Evolutionary conservation across 2,113 vertebrate genomes (phyloP).

Genomic region (rat (Rattus norvegicus)): GRCr8 NC_086020.1:197637001-197637500

Average conservation of each 20-base stretch:
- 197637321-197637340: neutral
- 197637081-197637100: conserved; percentile 70
- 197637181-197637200: conserved; percentile 73
- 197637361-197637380: conserved; percentile 59
- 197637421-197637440: conserved; percentile 75
- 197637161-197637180: conserved; percentile 64
- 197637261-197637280: conserved; percentile 37
- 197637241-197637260: conserved; percentile 8
- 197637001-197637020: conserved; percentile 81
- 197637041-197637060: conserved; percentile 58
- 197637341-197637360: conserved; percentile 56
- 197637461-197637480: conserved; percentile 75
- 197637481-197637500: conserved; percentile 70
- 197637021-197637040: conserved; percentile 65
- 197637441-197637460: conserved; percentile 69
- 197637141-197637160: conserved; percentile 79
- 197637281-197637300: conserved; percentile 13
- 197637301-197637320: conserved; percentile 51
- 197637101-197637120: conserved; percentile 56
- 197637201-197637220: conserved; percentile 22
- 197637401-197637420: conserved; percentile 73
- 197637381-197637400: conserved; percentile 68
- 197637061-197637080: conserved; percentile 28
- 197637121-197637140: conserved; percentile 64
- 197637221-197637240: conserved; percentile 46